Evolutionary conservation across 2,113 vertebrate species (phyloP), one percentile per base, ranked within the genome.

Genomic region (Semicossyphus pulcher): DNA sequence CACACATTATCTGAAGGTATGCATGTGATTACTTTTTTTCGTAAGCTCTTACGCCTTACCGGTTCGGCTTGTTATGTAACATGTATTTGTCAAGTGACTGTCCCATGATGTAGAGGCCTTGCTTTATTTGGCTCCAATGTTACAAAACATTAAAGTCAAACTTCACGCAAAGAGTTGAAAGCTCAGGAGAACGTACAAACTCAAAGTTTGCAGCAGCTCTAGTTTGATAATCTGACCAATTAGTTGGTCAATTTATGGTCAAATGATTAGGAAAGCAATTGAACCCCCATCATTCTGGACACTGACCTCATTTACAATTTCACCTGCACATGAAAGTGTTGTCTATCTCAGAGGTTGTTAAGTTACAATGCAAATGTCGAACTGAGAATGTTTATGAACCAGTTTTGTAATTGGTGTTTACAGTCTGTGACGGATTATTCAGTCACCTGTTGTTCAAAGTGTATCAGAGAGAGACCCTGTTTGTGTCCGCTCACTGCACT

Each of bases 1-100:
- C 52, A 34, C 1, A 54, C 10, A 23, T 28, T 47, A 1, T 8
- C 18, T 1, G 1, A 44, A 18, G 49, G 23, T 26, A 49, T 71
- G 68, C 29, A 1, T 56, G 57, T 10, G 20, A 31, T 21, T 45
- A 48, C 57, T 60, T 5, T 26, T 56, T 63, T 64, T 52, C 21
- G 34, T n/a, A 15, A n/a, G 34, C 25, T 20, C 21, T 3, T 48
- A 5, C 11, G 25, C 10, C 31, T 34, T 10, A 84, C 75, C 36
- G 21, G 82, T 66, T 12, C 1, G 77, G 37, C 78, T 36, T 10
- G 78, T 87, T 83, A 37, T 59, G 60, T 68, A 47, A 21, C 52
- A 31, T 60, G 28, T 42, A 10, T 57, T 53, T 72, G 66, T 82
- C 71, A 74, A 26, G 14, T 80, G 78, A 78, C 18, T 48, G 21